Conservation (phyloP, 2,797 vertebrate genomes). For the Carduelis carduelis region DNA sequence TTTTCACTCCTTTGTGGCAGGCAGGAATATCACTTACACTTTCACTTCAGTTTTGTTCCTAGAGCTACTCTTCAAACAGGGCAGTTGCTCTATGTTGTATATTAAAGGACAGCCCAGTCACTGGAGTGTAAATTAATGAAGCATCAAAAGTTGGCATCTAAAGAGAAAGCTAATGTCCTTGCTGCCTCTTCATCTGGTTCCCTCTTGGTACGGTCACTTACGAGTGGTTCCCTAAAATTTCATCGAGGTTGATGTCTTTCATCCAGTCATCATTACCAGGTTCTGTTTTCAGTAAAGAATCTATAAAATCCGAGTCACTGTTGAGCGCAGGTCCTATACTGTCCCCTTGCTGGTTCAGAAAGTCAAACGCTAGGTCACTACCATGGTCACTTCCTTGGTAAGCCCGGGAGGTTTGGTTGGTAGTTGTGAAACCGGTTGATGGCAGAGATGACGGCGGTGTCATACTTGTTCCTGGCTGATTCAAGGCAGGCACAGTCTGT, state of each 20-base stretch:
- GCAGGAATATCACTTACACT: neutral
- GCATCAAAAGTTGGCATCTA: slow-evolving; percentile 13
- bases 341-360: slow-evolving; percentile 88
- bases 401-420: slow-evolving; percentile 73
- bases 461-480: slow-evolving; percentile 74
- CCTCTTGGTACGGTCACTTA: slow-evolving; percentile 66
- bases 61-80: slow-evolving; percentile 24
- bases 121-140: slow-evolving; percentile 38
- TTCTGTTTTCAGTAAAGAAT: slow-evolving; percentile 94
- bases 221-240: slow-evolving; percentile 92
- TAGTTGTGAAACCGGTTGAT: slow-evolving; percentile 77
- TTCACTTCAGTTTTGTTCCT: slow-evolving; percentile 20
- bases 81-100: neutral
- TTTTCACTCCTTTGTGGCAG: neutral
- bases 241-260: slow-evolving; percentile 98
- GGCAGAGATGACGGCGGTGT: slow-evolving; percentile 81
- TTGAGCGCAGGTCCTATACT: slow-evolving; percentile 90
- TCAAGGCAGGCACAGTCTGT: slow-evolving; percentile 79
- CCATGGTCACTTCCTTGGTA: slow-evolving; percentile 83
- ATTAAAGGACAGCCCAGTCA: slow-evolving; percentile 5
- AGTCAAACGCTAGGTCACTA: slow-evolving; percentile 89
- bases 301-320: slow-evolving; percentile 95
- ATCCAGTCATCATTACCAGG: slow-evolving; percentile 98
- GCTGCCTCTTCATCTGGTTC: slow-evolving; percentile 1
- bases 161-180: slow-evolving; percentile 26